A percentile compares a stretch with the other conserved stretches of the same genome.
Evolutionary conservation across 2,113 vertebrate species (phyloP).

Genomic region (Malurus alboscapulatus): DNA sequence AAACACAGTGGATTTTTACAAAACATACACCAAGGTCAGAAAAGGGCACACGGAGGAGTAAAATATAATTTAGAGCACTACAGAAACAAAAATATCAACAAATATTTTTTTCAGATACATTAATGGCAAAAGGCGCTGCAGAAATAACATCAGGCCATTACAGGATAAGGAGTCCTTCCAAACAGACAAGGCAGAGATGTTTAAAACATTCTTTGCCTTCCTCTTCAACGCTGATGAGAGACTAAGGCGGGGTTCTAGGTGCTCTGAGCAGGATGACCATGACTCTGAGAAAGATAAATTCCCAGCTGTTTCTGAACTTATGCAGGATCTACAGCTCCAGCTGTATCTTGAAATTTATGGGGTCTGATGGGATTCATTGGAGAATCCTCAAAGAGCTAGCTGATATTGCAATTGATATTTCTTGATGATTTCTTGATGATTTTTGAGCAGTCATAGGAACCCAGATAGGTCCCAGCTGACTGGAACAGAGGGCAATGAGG

Average conservation of each 20-base stretch:
- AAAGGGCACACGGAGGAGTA: not conserved
- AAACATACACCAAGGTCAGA: not conserved
- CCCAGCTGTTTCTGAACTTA: not conserved
- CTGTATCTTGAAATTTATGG: not conserved
- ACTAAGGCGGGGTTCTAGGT: not conserved
- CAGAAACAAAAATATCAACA: not conserved
- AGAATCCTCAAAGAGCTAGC: not conserved
- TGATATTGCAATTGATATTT: not conserved
- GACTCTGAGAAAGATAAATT: not conserved
- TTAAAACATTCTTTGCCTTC: not conserved
- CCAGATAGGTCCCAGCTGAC: not conserved
- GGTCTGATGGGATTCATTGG: not conserved
- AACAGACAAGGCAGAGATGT: not conserved
- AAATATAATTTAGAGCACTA: not conserved
- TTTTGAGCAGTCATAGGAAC: not conserved
- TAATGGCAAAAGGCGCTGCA: not conserved
- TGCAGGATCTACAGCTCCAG: not conserved
- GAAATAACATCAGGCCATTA: not conserved
- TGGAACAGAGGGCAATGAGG: fast-evolving
- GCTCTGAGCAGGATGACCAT: not conserved
- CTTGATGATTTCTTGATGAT: not conserved
- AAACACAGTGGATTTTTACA: not conserved
- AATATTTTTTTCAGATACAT: not conserved
- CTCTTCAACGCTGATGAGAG: not conserved
- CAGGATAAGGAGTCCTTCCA: not conserved